Percentiles rank a stretch among this genome's conserved stretches.
Conservation (phyloP, 2,113 vertebrate species). For the Seriola aureovittata region DNA sequence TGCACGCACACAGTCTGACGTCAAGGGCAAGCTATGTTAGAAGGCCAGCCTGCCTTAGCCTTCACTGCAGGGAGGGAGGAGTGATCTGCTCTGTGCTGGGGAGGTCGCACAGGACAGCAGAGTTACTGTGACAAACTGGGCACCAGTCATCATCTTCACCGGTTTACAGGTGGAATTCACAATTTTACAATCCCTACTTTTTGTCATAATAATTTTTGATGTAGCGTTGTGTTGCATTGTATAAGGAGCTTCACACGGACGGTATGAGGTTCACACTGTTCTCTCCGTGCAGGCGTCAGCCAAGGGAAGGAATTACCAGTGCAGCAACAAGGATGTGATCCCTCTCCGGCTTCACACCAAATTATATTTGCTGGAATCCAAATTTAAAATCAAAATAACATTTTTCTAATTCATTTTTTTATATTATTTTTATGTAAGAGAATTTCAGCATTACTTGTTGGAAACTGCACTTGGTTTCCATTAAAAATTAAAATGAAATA, state of each 20-base stretch:
- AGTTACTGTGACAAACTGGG: background rate
- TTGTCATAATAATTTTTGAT: background rate
- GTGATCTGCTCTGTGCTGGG: constrained; percentile 43
- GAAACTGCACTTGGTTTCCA: too few relatives aligned
- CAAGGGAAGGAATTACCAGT: background rate
- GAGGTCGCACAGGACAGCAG: constrained; percentile 13
- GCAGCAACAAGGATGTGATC: background rate
- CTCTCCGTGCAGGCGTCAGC: background rate
- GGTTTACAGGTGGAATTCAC: background rate
- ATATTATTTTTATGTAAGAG: background rate
- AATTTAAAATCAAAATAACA: background rate
- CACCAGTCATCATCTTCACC: background rate
- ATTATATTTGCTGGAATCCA: background rate
- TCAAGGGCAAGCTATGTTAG: constrained; percentile 44
- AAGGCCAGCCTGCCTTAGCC: constrained; percentile 33
- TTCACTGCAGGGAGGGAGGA: constrained; percentile 35
- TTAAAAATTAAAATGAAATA: background rate
- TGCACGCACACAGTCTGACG: constrained; percentile 23
- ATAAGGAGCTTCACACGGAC: background rate
- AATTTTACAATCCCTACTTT: background rate
- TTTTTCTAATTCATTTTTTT: background rate
- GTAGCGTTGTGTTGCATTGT: background rate
- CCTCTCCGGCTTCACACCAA: background rate
- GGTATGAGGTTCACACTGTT: background rate
- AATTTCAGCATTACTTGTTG: background rate